phyloP scores from a whole-genome alignment of 2,113 vertebrate genomes.

The Calyptomena viridis region DNA sequence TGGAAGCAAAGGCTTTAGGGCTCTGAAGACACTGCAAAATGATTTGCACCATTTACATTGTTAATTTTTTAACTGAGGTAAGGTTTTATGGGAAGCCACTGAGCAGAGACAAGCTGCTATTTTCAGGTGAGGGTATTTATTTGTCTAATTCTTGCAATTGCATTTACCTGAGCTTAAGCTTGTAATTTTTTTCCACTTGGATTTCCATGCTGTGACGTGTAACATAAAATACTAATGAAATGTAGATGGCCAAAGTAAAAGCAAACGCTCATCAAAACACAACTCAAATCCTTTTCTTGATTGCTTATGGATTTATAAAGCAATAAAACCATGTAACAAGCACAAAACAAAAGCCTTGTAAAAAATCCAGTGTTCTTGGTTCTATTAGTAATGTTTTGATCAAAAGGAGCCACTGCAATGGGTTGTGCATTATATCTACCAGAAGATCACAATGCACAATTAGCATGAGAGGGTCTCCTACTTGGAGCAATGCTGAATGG shows the following conservation, averaged over 20 bases:
- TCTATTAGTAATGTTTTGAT: not conserved
- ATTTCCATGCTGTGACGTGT: not conserved
- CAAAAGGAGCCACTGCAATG: not conserved
- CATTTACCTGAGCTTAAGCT: not conserved
- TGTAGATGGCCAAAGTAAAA: not conserved
- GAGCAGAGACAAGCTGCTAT: not conserved
- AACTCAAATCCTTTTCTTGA: not conserved
- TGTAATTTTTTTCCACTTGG: not conserved
- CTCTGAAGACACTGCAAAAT: not conserved
- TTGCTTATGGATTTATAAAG: not conserved
- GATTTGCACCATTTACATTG: not conserved
- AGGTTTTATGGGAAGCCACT: not conserved
- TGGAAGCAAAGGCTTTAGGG: not conserved
- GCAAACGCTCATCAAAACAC: not conserved
- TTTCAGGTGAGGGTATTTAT: not conserved
- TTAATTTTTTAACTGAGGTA: not conserved
- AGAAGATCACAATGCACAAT: not conserved
- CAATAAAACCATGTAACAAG: not conserved
- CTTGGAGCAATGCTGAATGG: not conserved
- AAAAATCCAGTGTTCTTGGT: not conserved
- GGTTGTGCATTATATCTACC: not conserved
- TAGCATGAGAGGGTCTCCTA: not conserved
- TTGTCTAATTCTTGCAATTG: not conserved
- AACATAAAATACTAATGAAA: not conserved
- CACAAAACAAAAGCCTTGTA: not conserved